Base-by-base conservation (phyloP, 2,113 vertebrate species). In the Phoxinus phoxinus region DNA sequence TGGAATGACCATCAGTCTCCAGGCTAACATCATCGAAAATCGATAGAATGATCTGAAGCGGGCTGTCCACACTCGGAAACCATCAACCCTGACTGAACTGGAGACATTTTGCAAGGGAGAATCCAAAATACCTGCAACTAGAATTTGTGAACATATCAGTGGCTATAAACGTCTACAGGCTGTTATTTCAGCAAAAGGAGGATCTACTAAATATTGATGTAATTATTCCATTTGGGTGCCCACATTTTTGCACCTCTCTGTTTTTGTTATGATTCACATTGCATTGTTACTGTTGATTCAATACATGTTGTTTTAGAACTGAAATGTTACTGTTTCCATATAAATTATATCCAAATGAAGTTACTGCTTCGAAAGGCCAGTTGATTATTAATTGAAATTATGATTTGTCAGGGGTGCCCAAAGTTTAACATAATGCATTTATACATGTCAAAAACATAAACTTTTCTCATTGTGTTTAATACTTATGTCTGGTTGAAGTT, bases 321-420 rank as follows among this genome's bases (percentile, higher is more conserved):
- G 37, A 44, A 46, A 73, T 73, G 37, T 73, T 46, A 41, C 37
- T 46, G 11, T 73, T 73, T 73, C 71, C 23, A 73, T 73, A 46
- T n/a, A 41, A 41, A n/a, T 46, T 73, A 44, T 46, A 44, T 73
- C 10, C 21, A 73, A 46, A 25, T 46, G 35, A 44, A 73, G 71
- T n/a, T 73, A 37, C 35, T 72, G 35, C 35, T 41, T 44, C 10
- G 6, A 71, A 71, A 23, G 19, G 2, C 67, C 32, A 71, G 32
- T 19, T 37, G 67, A 67, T 15, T 65, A 27, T 65, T 15, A 65
- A 65, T 32, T 65, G 17, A 56, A 56, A 56, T 56, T 56, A 56
- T 56, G 51, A 56, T 56, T 56, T 56, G 21, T 56, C 17, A 56
- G 51, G 51, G 51, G 51, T 21, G 51, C 51, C 17, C 17, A 56